Conservation (phyloP, 92 coral and sea anemone species). For the Actinostola sp. region DNA sequence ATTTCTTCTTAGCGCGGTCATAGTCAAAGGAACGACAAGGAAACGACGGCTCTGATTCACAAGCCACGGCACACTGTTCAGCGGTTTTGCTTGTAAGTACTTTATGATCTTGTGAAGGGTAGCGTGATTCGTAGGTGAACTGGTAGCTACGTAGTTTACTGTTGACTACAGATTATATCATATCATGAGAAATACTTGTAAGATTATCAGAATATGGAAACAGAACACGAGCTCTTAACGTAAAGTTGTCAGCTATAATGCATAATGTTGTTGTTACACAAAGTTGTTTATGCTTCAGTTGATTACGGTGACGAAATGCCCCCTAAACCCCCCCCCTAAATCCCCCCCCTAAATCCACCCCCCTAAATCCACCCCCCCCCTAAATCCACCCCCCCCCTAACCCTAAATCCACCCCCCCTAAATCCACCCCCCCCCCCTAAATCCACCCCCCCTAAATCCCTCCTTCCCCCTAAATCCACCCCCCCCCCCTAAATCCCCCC, state of each 20-base stretch:
- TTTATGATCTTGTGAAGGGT: constrained; percentile 76
- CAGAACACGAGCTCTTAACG: neutral
- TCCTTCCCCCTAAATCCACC: too few relatives aligned
- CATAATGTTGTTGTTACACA: neutral
- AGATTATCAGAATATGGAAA: neutral
- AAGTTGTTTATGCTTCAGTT: too few relatives aligned
- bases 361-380: too few relatives aligned
- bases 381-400: too few relatives aligned
- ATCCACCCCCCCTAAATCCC: too few relatives aligned
- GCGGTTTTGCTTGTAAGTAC: constrained; percentile 49
- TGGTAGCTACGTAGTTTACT: constrained; percentile 71
- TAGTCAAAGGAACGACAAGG: constrained; percentile 95
- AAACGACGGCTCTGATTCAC: constrained; percentile 75
- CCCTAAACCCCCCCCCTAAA: too few relatives aligned
- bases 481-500: too few relatives aligned
- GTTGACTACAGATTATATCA: constrained; percentile 55
- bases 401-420: too few relatives aligned
- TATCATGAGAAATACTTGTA: too few relatives aligned
- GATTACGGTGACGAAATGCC: too few relatives aligned
- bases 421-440: too few relatives aligned
- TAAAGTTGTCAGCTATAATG: neutral
- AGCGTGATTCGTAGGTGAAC: constrained; percentile 53
- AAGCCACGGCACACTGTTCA: constrained; percentile 80
- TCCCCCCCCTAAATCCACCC: too few relatives aligned
- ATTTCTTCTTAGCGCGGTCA: constrained; percentile 53